phyloP scores from a whole-genome alignment of 2,113 vertebrate genomes.

The Helogale parvula region DNA sequence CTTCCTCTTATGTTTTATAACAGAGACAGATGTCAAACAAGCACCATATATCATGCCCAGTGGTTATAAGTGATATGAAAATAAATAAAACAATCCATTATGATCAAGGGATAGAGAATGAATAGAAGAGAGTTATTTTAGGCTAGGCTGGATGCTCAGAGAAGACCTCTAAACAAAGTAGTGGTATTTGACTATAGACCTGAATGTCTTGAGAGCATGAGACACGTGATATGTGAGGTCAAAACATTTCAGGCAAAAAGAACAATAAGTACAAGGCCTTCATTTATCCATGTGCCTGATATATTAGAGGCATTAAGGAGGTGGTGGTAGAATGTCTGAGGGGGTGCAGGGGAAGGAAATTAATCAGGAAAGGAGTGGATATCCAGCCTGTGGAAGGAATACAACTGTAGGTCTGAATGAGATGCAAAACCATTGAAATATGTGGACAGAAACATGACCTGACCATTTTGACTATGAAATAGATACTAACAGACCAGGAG shows the following conservation, averaged over 20 bases:
- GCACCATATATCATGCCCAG: neutral
- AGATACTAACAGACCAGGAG: neutral
- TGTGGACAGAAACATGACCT: neutral
- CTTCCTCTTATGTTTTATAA: neutral
- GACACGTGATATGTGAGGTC: neutral
- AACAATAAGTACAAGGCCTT: neutral
- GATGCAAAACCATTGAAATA: neutral
- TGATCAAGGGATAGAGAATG: neutral
- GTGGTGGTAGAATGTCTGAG: neutral
- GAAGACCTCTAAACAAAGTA: neutral
- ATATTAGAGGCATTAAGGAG: neutral
- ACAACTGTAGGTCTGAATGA: neutral
- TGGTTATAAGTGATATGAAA: neutral
- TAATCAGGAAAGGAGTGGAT: neutral
- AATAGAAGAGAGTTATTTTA: neutral
- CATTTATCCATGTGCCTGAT: neutral
- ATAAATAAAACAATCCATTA: neutral
- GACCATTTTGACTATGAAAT: neutral
- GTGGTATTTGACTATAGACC: neutral
- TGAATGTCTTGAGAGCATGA: neutral
- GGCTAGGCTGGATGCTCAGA: neutral
- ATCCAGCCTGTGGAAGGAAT: neutral
- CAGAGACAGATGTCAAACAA: neutral
- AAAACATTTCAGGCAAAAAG: neutral
- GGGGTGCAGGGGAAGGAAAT: rapidly evolving